Evolutionary conservation across 2,113 vertebrate genomes (phyloP).

Genomic region (Callipepla squamata): DNA sequence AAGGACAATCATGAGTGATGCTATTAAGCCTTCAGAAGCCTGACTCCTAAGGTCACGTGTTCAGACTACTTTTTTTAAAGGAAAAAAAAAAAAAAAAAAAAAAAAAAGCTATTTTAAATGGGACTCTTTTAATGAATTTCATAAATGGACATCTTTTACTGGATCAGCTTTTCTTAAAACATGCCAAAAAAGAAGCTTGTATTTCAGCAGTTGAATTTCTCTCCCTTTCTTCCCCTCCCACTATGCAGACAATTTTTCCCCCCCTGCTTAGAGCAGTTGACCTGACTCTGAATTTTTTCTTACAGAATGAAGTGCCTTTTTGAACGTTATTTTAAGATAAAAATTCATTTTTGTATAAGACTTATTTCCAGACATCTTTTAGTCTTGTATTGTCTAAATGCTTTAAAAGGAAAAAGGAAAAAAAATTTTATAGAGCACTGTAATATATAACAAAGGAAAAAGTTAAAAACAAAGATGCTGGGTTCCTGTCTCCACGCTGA

Average conservation of each 20-base stretch:
- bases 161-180: slow-evolving; percentile 82
- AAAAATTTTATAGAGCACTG: slow-evolving; percentile 83
- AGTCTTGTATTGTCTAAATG: slow-evolving; percentile 84
- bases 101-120: slow-evolving; percentile 80
- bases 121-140: slow-evolving; percentile 84
- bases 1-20: slow-evolving; percentile 72
- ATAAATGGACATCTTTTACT: slow-evolving; percentile 80
- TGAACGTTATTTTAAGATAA: slow-evolving; percentile 89
- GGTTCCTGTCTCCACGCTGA: slow-evolving; percentile 75
- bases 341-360: slow-evolving; percentile 89
- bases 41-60: slow-evolving; percentile 66
- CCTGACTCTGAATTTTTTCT: slow-evolving; percentile 89
- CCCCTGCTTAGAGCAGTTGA: slow-evolving; percentile 82
- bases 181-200: slow-evolving; percentile 85
- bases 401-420: slow-evolving; percentile 80
- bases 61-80: slow-evolving; percentile 66
- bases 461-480: slow-evolving; percentile 63
- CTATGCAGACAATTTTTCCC: slow-evolving; percentile 83
- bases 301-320: slow-evolving; percentile 98
- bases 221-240: slow-evolving; percentile 64
- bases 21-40: slow-evolving; percentile 70
- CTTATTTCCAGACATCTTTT: slow-evolving; percentile 88
- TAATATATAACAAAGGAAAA: slow-evolving; percentile 72
- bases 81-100: not conserved
- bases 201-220: slow-evolving; percentile 76